Evolutionary conservation across 2,888 invertebrate species (phyloP).

Genomic region (Eristalis arbustorum): DNA sequence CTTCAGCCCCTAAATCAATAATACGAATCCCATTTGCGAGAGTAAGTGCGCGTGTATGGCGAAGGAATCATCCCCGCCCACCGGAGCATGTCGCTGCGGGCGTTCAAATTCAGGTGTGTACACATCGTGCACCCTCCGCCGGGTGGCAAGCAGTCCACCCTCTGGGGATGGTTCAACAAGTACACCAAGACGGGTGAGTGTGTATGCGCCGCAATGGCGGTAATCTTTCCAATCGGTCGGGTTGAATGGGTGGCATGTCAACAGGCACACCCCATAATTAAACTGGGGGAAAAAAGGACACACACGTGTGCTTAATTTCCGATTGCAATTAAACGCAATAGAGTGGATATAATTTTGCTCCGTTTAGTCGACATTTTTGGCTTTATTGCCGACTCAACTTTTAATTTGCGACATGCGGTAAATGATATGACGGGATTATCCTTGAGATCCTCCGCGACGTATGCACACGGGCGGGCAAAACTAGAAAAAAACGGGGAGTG

Average conservation of each 20-base stretch:
- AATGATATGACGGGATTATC: conserved; percentile 5
- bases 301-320: conserved; percentile 9
- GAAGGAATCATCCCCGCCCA: conserved; percentile 10
- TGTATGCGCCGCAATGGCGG: conserved; percentile 1
- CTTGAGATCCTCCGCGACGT: neutral
- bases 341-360: conserved; percentile 14
- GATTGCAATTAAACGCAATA: conserved; percentile 31
- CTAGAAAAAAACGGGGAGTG: neutral
- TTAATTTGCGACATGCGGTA: conserved; percentile 5
- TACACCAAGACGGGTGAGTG: neutral
- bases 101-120: neutral
- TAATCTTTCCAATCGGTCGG: conserved; percentile 1
- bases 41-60: conserved; percentile 24
- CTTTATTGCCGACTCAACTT: conserved; percentile 11
- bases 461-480: neutral
- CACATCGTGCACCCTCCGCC: no score
- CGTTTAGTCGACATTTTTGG: neutral
- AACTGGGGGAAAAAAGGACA: neutral
- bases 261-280: neutral
- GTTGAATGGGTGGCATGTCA: neutral
- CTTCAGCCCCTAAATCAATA: conserved; percentile 62
- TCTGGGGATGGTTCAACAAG: conserved; percentile 15
- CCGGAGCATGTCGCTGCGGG: neutral
- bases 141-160: neutral
- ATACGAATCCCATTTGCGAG: conserved; percentile 47